A percentile compares a stretch with the other conserved stretches of the same genome.
phyloP scores from a whole-genome alignment of 1,140 invertebrate genomes.

The Spodoptera litura region DNA sequence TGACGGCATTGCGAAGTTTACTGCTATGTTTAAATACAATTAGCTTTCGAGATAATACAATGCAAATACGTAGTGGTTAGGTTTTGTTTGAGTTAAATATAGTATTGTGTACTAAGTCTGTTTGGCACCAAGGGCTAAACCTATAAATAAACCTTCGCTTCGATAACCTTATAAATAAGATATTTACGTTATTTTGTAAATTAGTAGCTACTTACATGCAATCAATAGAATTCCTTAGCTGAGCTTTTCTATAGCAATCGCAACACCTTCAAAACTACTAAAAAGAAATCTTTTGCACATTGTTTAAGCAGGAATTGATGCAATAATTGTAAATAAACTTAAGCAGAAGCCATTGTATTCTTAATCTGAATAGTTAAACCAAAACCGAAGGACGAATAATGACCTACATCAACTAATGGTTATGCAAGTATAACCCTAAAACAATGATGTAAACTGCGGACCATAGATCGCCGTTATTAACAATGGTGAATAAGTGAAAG shows the following conservation, averaged over 20 bases:
- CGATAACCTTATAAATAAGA: too few species aligned
- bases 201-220: too few species aligned
- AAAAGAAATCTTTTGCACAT: too few species aligned
- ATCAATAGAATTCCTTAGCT: too few species aligned
- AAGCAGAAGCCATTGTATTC: not conserved
- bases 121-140: too few species aligned
- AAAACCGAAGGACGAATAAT: conserved; percentile 17
- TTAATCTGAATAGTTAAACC: not conserved
- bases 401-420: conserved; percentile 37
- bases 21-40: conserved; percentile 5
- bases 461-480: conserved; percentile 71
- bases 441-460: conserved; percentile 62
- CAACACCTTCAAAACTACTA: too few species aligned
- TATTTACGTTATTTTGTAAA: too few species aligned
- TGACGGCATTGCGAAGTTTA: conserved; percentile 28
- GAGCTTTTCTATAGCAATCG: too few species aligned
- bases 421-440: conserved; percentile 61
- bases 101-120: too few species aligned
- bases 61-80: not conserved
- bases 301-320: too few species aligned
- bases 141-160: too few species aligned
- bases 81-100: too few species aligned
- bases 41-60: not conserved
- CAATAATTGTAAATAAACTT: not conserved
- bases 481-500: conserved; percentile 79